Evolutionary conservation across 30 jellyfish, hydroid and myxozoan species (phyloP).

Genomic region (Clytia hemisphaerica): DNA sequence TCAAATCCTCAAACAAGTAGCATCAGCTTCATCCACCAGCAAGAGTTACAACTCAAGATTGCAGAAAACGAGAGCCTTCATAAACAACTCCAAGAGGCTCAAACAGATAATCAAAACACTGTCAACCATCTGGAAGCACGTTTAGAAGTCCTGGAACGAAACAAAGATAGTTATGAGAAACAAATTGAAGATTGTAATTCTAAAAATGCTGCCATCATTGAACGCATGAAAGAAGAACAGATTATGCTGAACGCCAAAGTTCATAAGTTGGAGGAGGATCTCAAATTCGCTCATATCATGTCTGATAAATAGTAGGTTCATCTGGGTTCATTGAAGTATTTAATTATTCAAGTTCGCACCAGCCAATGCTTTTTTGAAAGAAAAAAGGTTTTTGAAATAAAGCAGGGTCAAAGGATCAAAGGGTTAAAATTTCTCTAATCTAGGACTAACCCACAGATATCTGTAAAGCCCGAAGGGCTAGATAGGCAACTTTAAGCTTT

Average conservation of each 20-base stretch:
- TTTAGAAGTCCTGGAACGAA: conserved; percentile 52
- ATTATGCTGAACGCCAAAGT: conserved; percentile 42
- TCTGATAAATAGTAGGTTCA: conserved; percentile 83
- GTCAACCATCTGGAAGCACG: conserved; percentile 43
- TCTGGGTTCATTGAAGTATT: too few species aligned
- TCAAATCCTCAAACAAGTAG: too few species aligned
- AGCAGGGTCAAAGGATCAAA: too few species aligned
- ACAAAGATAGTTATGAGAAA: conserved; percentile 45
- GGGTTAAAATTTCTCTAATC: too few species aligned
- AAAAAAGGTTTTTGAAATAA: too few species aligned
- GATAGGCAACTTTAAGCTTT: too few species aligned
- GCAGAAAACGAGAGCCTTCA: conserved; percentile 80
- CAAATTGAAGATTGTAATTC: conserved; percentile 63
- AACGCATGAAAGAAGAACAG: conserved; percentile 77
- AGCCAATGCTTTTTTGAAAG: neutral
- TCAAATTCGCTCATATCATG: conserved; percentile 78
- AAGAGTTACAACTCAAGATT: conserved; percentile 77
- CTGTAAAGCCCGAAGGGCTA: too few species aligned
- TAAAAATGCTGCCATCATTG: conserved; percentile 51
- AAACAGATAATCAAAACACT: conserved; percentile 40
- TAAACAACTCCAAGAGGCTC: conserved; percentile 65
- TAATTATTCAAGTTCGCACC: neutral
- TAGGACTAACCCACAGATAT: too few species aligned
- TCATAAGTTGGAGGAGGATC: conserved; percentile 67
- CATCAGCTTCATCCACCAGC: conserved; percentile 37